Evolutionary conservation across 2,113 vertebrate genomes (phyloP).

Genomic region (Chamaea fasciata): DNA sequence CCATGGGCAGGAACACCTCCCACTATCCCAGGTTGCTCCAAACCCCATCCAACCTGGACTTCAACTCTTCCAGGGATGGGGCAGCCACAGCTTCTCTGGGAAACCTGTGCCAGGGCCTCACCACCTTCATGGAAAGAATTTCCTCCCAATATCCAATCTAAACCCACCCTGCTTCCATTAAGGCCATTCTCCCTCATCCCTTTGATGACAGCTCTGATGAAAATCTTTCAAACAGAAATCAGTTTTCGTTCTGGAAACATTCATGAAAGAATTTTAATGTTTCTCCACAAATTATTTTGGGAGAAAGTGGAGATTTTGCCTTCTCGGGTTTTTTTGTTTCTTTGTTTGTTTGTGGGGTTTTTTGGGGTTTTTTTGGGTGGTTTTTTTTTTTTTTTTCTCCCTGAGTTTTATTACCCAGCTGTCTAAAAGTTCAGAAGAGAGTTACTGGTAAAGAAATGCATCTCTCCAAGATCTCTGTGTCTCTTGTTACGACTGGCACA

Average conservation of each 20-base stretch:
- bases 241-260: background rate
- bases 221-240: background rate
- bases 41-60: rapidly evolving
- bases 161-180: background rate
- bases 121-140: background rate
- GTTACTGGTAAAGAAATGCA: background rate
- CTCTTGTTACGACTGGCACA: background rate
- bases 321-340: background rate
- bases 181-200: rapidly evolving
- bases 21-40: background rate
- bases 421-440: background rate
- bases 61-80: background rate
- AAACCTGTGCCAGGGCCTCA: rapidly evolving
- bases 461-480: background rate
- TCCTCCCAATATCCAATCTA: background rate
- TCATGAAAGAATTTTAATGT: background rate
- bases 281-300: background rate
- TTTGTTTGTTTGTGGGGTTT: too few species aligned
- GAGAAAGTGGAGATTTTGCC: background rate
- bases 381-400: background rate
- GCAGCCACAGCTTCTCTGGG: background rate
- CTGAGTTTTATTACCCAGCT: background rate
- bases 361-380: too few species aligned
- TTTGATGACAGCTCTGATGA: background rate
- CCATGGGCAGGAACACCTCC: rapidly evolving